Conservation (phyloP, 2,888 invertebrate genomes). For the Zygothrica quintamaculata region DNA sequence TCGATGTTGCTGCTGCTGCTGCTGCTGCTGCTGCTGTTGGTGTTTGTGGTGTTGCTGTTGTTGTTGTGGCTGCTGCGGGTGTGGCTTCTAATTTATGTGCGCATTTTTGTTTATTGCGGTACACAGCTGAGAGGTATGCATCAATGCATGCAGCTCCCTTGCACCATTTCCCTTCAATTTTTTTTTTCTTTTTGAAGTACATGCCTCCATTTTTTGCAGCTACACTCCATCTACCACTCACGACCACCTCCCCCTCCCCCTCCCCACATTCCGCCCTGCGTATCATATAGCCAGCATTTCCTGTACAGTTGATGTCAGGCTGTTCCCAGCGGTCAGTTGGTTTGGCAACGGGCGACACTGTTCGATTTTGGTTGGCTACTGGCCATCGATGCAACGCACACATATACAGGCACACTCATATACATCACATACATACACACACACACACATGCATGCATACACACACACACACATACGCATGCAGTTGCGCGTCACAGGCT, state of each 20-base stretch:
- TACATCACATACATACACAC: slow-evolving; percentile 9
- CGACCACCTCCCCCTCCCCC: not conserved
- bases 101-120: slow-evolving; percentile 70
- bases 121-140: slow-evolving; percentile 17
- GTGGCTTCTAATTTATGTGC: slow-evolving; percentile 71
- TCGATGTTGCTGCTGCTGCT: slow-evolving; percentile 12
- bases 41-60: slow-evolving; percentile 6
- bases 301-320: too few relatives aligned
- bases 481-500: slow-evolving; percentile 47
- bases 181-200: slow-evolving; percentile 31
- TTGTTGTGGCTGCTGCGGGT: slow-evolving; percentile 32
- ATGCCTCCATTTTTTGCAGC: too few relatives aligned
- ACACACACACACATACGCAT: slow-evolving; percentile 38
- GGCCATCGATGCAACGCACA: slow-evolving; percentile 57
- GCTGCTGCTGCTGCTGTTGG: slow-evolving; percentile 9
- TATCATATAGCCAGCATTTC: too few relatives aligned
- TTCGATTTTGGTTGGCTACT: slow-evolving; percentile 76
- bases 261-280: not conserved
- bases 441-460: not conserved
- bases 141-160: not conserved
- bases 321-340: slow-evolving; percentile 37
- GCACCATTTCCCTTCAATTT: not conserved
- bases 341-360: slow-evolving; percentile 49
- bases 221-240: not conserved
- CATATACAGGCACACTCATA: slow-evolving; percentile 9